Base-by-base conservation (phyloP, 2,888 invertebrate species). In the Frankliniella intonsa region DNA sequence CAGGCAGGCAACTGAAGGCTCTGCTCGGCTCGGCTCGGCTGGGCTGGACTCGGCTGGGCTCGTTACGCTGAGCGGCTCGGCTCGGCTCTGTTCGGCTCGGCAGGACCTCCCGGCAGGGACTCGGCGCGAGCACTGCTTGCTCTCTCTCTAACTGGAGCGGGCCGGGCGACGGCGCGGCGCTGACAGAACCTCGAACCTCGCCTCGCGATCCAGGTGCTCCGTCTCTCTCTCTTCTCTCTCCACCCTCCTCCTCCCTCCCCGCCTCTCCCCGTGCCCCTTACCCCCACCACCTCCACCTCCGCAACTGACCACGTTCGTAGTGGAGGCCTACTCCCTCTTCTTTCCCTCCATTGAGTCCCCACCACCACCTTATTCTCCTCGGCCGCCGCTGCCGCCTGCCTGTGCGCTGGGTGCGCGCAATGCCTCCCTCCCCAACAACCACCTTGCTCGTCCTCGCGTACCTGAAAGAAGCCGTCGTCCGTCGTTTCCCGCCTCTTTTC, bases 71-170 rank as follows among this genome's bases (percentile, higher is more conserved):
- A 38, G 38, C 69, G 69, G 69, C 69, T 69, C 69, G 69, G 69
- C 69, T 76, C 69, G 69, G 69, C 25, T n/a, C n/a, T 10, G 1
- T 8, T 55, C 12, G 62, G 62, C 22, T 25, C 69, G 25, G 25
- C 69, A 76, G 69, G 69, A 76, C 69, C 69, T 76, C 69, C 12
- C 69, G 69, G 69, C 25, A 76, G 69, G 25, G 25, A 76, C 69
- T 76, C 69, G 12, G 69, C 22, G 69, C 69, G 25, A 25, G 22
- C 9, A 76, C 69, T 76, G 69, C 69, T 69, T 22, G 69, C 9
- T 69, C 69, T 76, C 11, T 76, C 69, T 25, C 69, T 38, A 38
- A 38, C 38, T 38, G 38, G 38, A 38, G 38, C 38, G 3, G n/a
- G 69, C 22, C 22, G n/a, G 69, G 19, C 62, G 14, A 17, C n/a